Conservation (phyloP, 1,140 invertebrate genomes). For the Oryctes rhinoceros region DNA sequence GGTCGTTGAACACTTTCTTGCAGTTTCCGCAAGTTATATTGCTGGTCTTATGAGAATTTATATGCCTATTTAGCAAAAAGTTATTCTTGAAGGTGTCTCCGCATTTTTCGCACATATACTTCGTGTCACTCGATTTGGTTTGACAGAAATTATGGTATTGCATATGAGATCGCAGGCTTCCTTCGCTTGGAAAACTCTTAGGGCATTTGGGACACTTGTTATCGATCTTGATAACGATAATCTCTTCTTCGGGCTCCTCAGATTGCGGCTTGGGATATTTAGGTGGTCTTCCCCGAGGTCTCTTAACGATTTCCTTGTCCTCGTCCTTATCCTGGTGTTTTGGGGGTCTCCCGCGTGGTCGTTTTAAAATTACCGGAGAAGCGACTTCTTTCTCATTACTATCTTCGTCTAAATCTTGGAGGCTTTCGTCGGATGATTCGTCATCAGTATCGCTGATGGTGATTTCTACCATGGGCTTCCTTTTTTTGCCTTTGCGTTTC, state of each 20-base stretch:
- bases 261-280: constrained; percentile 36
- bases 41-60: constrained; percentile 44
- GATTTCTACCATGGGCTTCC: constrained; percentile 44
- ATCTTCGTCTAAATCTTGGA: constrained; percentile 50
- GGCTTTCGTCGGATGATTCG: constrained; percentile 46
- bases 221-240: constrained; percentile 44
- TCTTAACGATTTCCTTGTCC: constrained; percentile 41
- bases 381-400: constrained; percentile 42
- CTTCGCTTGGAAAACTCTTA: constrained; percentile 66
- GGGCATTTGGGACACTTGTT: constrained; percentile 66
- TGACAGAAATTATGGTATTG: constrained; percentile 54
- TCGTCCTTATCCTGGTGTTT: constrained; percentile 41
- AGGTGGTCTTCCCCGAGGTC: constrained; percentile 41
- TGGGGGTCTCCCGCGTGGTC: constrained; percentile 48
- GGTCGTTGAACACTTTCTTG: constrained; percentile 51
- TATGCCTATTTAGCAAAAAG: constrained; percentile 52
- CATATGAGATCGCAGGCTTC: constrained; percentile 67
- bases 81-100: constrained; percentile 54
- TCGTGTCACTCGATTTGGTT: constrained; percentile 45
- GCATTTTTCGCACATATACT: constrained; percentile 54
- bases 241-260: constrained; percentile 41
- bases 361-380: constrained; percentile 41
- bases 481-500: constrained; percentile 45
- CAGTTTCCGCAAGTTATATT: constrained; percentile 50
- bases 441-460: constrained; percentile 45